Evolutionary conservation across 1,140 invertebrate genomes (phyloP), one percentile per base, ranked within the genome.

Genomic region (Linepithema humile): DNA sequence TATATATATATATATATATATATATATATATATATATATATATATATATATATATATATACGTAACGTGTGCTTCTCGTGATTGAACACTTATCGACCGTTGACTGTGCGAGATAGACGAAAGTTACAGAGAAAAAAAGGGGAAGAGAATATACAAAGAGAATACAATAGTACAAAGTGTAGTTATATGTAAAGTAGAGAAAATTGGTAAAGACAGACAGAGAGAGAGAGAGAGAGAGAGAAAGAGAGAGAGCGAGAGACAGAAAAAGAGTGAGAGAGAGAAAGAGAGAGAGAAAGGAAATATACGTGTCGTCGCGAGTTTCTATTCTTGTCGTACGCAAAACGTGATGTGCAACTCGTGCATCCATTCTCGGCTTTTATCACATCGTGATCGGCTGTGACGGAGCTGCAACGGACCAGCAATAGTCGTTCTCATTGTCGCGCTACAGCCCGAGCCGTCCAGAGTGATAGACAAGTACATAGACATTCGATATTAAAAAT

Each of bases 201-300:
- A 40, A 70, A 77, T 65, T 65, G 60, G 43, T 65, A 78, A n/a
- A 83, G 50, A 84, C 29, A 84, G 1, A 67, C 12, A 86, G 40
- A 72, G 15, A 83, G n/a, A 85, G 29, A 75, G 1, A 73, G 4
- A 74, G 7, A 80, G 40, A 48, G n/a, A n/a, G n/a, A 17, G 9
- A 40, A 40, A 67, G 40, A 67, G 20, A 67, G 38, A 67, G 20
- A 67, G 9, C 23, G 0, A n/a, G 5, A 70, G 1, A 60, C 0
- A 60, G 12, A 60, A 29, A 60, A 20, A 59, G 29, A 59, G 32
- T 43, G 29, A 80, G n/a, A 43, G 45, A 85, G 67, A 85, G 43
- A 78, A 73, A 90, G 77, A 86, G 74, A 88, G 82, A 84, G 77
- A 87, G 78, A 59, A 86, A 89, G 69, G 69, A 85, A 85, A 70